Evolutionary conservation across 2,797 vertebrate genomes (phyloP).

Genomic region (Lithobates sylvaticus): DNA sequence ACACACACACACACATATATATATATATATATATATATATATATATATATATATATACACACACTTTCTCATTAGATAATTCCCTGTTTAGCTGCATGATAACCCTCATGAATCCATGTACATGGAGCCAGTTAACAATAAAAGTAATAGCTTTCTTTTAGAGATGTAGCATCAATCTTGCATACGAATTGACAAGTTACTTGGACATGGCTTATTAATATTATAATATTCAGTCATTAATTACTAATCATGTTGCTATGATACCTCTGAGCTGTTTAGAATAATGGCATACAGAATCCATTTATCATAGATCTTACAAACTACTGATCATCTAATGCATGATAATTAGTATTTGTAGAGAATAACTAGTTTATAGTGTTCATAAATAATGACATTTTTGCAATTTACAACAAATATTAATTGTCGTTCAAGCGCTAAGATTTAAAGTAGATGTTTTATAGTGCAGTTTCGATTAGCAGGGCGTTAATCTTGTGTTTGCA

Average conservation of each 20-base stretch:
- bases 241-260: neutral
- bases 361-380: slow-evolving; percentile 37
- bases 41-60: neutral
- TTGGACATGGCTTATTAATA: slow-evolving; percentile 24
- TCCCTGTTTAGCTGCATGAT: neutral
- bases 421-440: slow-evolving; percentile 18
- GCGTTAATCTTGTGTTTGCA: slow-evolving; percentile 26
- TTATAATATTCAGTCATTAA: neutral
- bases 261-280: slow-evolving; percentile 43
- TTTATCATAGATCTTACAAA: slow-evolving; percentile 44
- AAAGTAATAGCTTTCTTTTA: slow-evolving; percentile 33
- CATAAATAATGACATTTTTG: slow-evolving; percentile 29
- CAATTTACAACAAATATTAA: slow-evolving; percentile 33
- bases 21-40: neutral
- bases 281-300: slow-evolving; percentile 4
- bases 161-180: slow-evolving; percentile 42
- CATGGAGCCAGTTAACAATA: slow-evolving; percentile 6
- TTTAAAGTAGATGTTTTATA: slow-evolving; percentile 37
- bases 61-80: neutral
- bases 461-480: slow-evolving; percentile 34
- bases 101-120: slow-evolving; percentile 15
- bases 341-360: slow-evolving; percentile 47
- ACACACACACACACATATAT: too few species aligned
- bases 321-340: slow-evolving; percentile 42
- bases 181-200: slow-evolving; percentile 23